These are phyloP conservation scores for Stictocephala bisonia DNA, from an alignment of 2,888 invertebrate genomes.

Conservation along the genomic window DNA sequence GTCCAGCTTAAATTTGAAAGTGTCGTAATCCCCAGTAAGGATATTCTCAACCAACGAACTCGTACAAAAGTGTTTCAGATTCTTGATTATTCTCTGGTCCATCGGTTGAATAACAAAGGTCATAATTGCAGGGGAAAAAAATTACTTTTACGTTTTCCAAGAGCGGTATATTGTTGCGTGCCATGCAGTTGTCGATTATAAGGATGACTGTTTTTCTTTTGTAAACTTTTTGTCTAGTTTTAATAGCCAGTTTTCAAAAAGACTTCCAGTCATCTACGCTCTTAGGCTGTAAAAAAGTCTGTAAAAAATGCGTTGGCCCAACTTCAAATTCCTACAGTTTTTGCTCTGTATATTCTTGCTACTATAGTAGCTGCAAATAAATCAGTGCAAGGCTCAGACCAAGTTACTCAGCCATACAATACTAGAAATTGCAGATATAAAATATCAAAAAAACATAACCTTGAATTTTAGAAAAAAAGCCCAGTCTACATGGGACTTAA, in stretches of 20 bases:
- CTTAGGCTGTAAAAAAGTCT: too few relatives aligned
- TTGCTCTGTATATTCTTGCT: too few relatives aligned
- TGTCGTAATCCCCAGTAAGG: neutral
- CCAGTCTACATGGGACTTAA: too few relatives aligned
- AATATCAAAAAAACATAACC: too few relatives aligned
- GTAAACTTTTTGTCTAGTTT: constrained; percentile 28
- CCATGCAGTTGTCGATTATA: constrained; percentile 43
- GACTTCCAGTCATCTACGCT: constrained; percentile 4
- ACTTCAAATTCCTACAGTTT: too few relatives aligned
- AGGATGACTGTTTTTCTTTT: constrained; percentile 38
- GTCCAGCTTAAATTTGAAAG: constrained; percentile 19
- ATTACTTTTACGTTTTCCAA: constrained; percentile 42
- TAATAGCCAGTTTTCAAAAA: constrained; percentile 11
- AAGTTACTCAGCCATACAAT: too few relatives aligned
- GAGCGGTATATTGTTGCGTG: constrained; percentile 31
- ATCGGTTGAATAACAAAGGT: constrained; percentile 46
- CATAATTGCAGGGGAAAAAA: constrained; percentile 36
- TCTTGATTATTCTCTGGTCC: constrained; percentile 53
- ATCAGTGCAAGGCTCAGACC: too few relatives aligned
- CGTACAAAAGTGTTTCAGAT: constrained; percentile 45
- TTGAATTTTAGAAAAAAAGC: too few relatives aligned
- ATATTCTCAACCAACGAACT: constrained; percentile 25
- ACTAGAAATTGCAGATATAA: too few relatives aligned
- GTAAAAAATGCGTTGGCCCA: too few relatives aligned
- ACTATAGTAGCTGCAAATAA: too few relatives aligned